phyloP scores from a whole-genome alignment of 2,113 vertebrate species.

The Psettodes erumei region DNA sequence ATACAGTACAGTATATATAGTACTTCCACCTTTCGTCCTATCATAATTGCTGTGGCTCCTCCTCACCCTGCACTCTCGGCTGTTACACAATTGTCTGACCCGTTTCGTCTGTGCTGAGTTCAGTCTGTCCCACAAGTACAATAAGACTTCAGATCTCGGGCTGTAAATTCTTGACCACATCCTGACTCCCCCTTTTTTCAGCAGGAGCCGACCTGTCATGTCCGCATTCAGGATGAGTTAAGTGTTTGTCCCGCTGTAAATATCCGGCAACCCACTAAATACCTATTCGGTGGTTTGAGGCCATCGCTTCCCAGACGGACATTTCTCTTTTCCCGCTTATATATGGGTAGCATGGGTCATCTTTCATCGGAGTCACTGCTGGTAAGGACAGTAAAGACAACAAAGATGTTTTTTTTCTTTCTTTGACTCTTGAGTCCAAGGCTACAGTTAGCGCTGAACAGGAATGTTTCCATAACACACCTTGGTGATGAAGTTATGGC shows the following conservation, averaged over 20 bases:
- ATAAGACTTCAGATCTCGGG: constrained; percentile 21
- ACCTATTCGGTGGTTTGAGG: constrained; percentile 59
- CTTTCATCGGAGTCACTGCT: constrained; percentile 33
- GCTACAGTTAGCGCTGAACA: not conserved
- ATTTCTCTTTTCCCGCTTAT: constrained; percentile 13
- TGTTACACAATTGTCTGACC: constrained; percentile 8
- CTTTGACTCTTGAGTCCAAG: not conserved
- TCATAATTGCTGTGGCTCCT: too few species aligned
- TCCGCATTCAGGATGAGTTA: constrained; percentile 42
- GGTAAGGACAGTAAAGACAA: constrained; percentile 8
- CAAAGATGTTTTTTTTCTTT: too few species aligned
- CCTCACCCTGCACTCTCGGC: not conserved
- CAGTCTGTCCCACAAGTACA: constrained; percentile 21
- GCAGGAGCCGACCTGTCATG: constrained; percentile 49
- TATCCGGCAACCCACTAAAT: constrained; percentile 53
- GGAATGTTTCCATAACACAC: not conserved
- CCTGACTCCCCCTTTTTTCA: constrained; percentile 31
- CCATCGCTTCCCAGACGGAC: constrained; percentile 17
- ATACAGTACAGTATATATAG: too few species aligned
- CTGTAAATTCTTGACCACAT: constrained; percentile 55
- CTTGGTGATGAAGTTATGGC: not conserved
- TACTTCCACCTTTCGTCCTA: too few species aligned
- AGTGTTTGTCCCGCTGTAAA: constrained; percentile 48
- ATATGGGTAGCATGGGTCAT: constrained; percentile 5
- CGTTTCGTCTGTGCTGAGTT: constrained; percentile 22